A percentile compares a stretch with the other conserved stretches of the same genome.
Evolutionary conservation across 2,888 invertebrate genomes (phyloP).

Genomic region (Orthonevra nobilis): DNA sequence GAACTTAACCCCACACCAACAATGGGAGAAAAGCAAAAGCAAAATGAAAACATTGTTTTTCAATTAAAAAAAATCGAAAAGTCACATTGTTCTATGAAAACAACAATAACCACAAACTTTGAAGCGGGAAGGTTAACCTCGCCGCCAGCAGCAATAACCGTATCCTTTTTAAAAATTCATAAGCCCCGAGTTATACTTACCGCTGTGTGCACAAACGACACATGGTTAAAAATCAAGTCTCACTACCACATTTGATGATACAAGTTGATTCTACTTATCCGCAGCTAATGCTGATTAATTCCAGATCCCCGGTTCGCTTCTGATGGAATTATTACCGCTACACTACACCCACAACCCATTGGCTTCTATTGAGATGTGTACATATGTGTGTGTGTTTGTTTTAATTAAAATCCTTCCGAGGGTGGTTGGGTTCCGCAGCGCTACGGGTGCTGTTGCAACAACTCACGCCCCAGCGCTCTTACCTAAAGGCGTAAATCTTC

Average conservation of each 20-base stretch:
- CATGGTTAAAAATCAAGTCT: neutral
- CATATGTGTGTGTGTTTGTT: conserved; percentile 51
- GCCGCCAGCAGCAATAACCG: conserved; percentile 5
- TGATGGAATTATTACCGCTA: conserved; percentile 50
- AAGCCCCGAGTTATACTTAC: neutral
- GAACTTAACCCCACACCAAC: too few relatives aligned
- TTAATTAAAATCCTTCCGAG: conserved; percentile 63
- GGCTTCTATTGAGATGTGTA: conserved; percentile 45
- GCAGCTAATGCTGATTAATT: conserved; percentile 65
- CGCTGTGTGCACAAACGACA: neutral
- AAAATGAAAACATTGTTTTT: conserved; percentile 32
- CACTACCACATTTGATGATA: conserved; percentile 17
- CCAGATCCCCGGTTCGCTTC: conserved; percentile 30
- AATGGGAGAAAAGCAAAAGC: too few relatives aligned
- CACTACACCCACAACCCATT: neutral
- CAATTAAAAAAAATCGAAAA: conserved; percentile 42
- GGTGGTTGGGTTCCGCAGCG: conserved; percentile 13
- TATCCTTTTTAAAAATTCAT: conserved; percentile 32
- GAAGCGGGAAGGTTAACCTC: neutral
- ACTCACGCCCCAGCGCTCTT: conserved; percentile 15
- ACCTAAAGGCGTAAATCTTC: conserved; percentile 40
- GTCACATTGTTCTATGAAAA: conserved; percentile 3
- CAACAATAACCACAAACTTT: conserved; percentile 19
- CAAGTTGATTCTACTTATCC: conserved; percentile 58
- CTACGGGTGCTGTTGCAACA: conserved; percentile 29